Percentiles rank a stretch among this genome's conserved stretches.
These are phyloP conservation scores for Papilio helenus DNA, from an alignment of 1,140 invertebrate species.

Conservation along the genomic window DNA sequence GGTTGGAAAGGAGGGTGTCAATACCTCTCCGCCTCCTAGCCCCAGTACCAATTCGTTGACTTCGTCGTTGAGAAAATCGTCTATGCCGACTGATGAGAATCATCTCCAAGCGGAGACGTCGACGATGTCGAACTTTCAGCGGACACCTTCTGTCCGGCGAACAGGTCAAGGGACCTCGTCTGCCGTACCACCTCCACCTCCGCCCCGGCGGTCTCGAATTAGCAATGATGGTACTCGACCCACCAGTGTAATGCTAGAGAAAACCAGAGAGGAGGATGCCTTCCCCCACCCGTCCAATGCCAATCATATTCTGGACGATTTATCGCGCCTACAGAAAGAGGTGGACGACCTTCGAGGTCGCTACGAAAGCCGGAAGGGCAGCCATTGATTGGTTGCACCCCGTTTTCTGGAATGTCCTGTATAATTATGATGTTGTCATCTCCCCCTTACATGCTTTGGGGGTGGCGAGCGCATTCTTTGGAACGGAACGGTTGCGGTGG, in stretches of 20 bases:
- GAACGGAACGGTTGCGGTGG: slow-evolving; percentile 1
- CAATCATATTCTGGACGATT: slow-evolving; percentile 4
- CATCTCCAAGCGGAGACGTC: slow-evolving; percentile 2
- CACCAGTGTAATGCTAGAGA: slow-evolving; percentile 3
- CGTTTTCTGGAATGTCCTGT: slow-evolving; percentile 3
- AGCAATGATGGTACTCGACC: slow-evolving; percentile 3
- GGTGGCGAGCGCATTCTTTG: slow-evolving; percentile 2
- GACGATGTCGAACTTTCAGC: slow-evolving; percentile 3
- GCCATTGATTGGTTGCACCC: background rate
- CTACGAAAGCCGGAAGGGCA: background rate
- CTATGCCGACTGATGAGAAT: slow-evolving; percentile 3
- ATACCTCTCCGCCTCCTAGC: background rate
- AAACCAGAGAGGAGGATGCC: slow-evolving; percentile 2
- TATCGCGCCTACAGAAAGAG: background rate
- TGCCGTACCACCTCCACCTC: background rate
- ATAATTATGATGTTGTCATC: background rate
- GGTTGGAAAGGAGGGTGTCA: slow-evolving; percentile 2
- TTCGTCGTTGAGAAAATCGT: slow-evolving; percentile 4
- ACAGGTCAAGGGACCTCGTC: slow-evolving; percentile 2
- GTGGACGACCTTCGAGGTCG: slow-evolving; percentile 1
- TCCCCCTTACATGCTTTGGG: background rate
- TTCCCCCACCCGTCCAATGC: slow-evolving; percentile 1
- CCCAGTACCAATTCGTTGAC: slow-evolving; percentile 3
- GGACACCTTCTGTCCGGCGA: background rate
- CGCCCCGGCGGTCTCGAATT: slow-evolving; percentile 1